Evolutionary conservation across 2,797 vertebrate genomes (phyloP), one percentile per base, ranked within the genome.

Genomic region (Clarias platycephalus): DNA sequence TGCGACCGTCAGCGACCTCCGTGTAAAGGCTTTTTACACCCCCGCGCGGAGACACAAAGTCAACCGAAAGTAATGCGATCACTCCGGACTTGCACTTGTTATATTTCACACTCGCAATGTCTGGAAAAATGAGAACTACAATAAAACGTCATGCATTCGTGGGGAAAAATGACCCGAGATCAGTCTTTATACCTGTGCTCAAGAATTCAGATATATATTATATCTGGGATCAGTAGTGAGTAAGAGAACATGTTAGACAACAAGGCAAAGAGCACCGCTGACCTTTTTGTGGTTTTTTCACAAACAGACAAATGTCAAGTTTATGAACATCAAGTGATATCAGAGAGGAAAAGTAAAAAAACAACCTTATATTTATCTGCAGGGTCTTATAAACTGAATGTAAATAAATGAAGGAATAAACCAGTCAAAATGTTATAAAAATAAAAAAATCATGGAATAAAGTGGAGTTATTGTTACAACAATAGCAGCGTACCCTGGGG

Each of bases 61-160:
- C 66, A 68, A 68, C 22, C n/a, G 12, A 44, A 70, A 78, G 83
- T 68, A 78, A 78, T 68, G n/a, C 18, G 55, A 80, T 85, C 75
- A 77, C 71, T 64, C 77, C 3, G 24, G 13, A 80, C 44, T 16
- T 82, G 49, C 28, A 20, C 80, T 71, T 71, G 68, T 68, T 71
- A 37, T 20, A 72, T 68, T 81, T 81, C 66, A 55, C 80, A 40
- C 64, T n/a, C 22, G 0, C 31, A 28, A 24, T 1, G 0, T 76
- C 28, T 57, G 26, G 57, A 31, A 37, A 37, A 68, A 9, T 49
- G 10, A 49, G 44, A 18, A 66, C 18, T 13, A 31, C 26, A 66
- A 31, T 66, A 66, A 31, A 66, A 26, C 5, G 2, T 2, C 28
- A 9, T 12, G 20, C 6, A 6, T 44, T 71, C 22, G 5, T 5